phyloP scores from a whole-genome alignment of 1,140 invertebrate genomes.

The Solenopsis invicta region DNA sequence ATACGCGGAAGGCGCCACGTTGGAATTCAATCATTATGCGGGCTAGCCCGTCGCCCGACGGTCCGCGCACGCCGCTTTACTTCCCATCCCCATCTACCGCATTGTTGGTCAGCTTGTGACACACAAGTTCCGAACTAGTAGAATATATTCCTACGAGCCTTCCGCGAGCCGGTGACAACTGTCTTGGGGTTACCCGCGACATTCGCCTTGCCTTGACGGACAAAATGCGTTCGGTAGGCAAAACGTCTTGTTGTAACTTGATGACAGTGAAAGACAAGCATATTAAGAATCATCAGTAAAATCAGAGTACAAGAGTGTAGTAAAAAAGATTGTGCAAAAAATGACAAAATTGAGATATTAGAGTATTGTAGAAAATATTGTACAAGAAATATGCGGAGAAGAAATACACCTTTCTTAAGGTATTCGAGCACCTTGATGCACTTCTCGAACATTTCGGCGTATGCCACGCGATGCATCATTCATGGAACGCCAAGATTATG shows the following conservation, averaged over 20 bases:
- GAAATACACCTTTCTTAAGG: neutral
- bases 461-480: slow-evolving; percentile 48
- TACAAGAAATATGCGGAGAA: neutral
- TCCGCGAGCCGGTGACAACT: slow-evolving; percentile 47
- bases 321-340: neutral
- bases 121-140: slow-evolving; percentile 72
- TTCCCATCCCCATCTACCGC: slow-evolving; percentile 64
- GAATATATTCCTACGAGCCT: slow-evolving; percentile 72
- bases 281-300: neutral
- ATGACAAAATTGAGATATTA: neutral
- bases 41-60: slow-evolving; percentile 53
- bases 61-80: slow-evolving; percentile 69
- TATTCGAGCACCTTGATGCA: neutral
- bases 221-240: neutral
- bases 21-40: slow-evolving; percentile 80
- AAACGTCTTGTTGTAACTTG: neutral
- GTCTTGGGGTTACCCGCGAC: slow-evolving; percentile 48
- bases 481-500: slow-evolving; percentile 25
- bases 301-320: neutral
- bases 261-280: neutral
- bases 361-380: neutral
- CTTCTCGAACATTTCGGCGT: slow-evolving; percentile 26
- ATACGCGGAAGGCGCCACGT: slow-evolving; percentile 76
- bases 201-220: slow-evolving; percentile 34
- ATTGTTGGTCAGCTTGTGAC: slow-evolving; percentile 78